These are phyloP conservation scores for Daphoenositta chrysoptera DNA, from an alignment of 2,113 vertebrate genomes.

Conservation along the genomic window DNA sequence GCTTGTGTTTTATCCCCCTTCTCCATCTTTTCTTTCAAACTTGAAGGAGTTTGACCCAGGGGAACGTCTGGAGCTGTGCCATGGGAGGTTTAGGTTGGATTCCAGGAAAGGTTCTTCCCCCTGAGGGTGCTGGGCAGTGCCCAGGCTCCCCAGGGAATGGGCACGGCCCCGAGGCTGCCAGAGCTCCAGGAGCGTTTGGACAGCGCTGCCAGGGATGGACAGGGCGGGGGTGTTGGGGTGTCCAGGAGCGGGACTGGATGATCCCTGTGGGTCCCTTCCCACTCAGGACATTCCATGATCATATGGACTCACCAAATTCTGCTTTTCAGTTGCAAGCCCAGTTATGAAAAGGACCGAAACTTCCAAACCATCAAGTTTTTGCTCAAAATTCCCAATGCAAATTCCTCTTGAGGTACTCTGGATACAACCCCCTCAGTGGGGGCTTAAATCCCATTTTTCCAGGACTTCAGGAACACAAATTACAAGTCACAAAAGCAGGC, in stretches of 20 bases:
- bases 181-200: not conserved
- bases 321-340: not conserved
- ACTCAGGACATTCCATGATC: not conserved
- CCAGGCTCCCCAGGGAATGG: not conserved
- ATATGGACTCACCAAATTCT: not conserved
- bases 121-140: not conserved
- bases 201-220: accelerated
- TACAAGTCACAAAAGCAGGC: not conserved
- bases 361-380: not conserved
- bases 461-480: not conserved
- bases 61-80: accelerated
- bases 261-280: not conserved
- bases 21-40: not conserved
- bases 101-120: accelerated
- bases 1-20: not conserved
- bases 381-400: not conserved
- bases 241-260: not conserved
- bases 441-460: not conserved
- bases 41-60: not conserved
- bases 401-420: accelerated
- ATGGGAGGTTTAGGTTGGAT: accelerated
- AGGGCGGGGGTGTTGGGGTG: not conserved
- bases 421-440: accelerated
- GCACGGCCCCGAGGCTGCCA: not conserved
- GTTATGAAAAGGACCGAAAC: accelerated